These are phyloP conservation scores for Rambutsinella grinnellia DNA, from an alignment of 2,888 invertebrate species.

Conservation along the genomic window DNA sequence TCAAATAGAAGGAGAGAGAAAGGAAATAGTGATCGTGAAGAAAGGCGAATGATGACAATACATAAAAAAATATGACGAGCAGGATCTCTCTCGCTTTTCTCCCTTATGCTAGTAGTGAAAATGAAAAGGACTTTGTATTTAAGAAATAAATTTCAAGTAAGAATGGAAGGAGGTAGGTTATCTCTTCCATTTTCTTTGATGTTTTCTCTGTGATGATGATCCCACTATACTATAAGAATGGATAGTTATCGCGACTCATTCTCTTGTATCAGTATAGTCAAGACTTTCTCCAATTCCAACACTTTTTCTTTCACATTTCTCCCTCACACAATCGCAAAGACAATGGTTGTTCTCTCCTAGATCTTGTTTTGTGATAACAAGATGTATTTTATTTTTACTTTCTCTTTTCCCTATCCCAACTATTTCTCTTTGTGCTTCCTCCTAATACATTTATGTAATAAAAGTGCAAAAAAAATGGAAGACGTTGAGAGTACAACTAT, in stretches of 20 bases:
- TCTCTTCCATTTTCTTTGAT: background rate
- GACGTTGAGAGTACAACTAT: too few relatives aligned
- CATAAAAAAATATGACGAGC: background rate
- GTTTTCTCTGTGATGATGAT: background rate
- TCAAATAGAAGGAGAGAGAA: background rate
- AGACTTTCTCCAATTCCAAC: background rate
- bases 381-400: conserved; percentile 40
- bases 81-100: background rate
- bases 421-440: too few relatives aligned
- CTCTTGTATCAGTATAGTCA: background rate
- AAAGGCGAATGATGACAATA: conserved; percentile 7
- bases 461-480: too few relatives aligned
- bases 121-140: background rate
- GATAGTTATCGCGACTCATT: background rate
- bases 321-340: background rate
- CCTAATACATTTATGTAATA: too few relatives aligned
- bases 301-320: too few relatives aligned
- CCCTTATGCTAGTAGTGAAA: background rate
- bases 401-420: conserved; percentile 12
- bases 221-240: background rate
- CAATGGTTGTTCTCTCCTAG: background rate
- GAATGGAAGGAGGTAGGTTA: background rate
- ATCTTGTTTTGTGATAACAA: conserved; percentile 13
- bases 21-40: background rate
- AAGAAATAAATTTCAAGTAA: background rate